These are phyloP conservation scores for Felis chaus DNA, from an alignment of 2,113 vertebrate genomes.

Conservation along the genomic window DNA sequence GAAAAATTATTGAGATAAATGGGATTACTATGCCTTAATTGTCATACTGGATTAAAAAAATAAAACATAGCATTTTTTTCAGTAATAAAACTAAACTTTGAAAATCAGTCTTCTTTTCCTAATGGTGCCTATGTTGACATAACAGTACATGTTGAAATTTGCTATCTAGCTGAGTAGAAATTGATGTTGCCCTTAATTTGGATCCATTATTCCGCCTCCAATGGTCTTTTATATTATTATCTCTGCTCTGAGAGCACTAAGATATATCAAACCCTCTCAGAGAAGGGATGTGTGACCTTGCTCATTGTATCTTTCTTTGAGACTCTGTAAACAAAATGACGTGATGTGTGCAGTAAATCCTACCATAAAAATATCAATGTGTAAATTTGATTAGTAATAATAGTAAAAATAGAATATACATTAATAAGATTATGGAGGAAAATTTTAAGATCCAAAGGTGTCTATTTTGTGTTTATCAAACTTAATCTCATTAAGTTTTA, in stretches of 20 bases:
- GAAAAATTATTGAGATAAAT: conserved; percentile 33
- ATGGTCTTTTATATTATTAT: conserved; percentile 14
- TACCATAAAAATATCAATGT: background rate
- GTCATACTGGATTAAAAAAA: background rate
- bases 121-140: background rate
- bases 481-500: background rate
- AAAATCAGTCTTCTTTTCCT: conserved; percentile 18
- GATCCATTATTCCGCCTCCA: conserved; percentile 5
- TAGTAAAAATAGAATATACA: background rate
- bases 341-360: background rate
- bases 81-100: background rate
- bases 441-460: background rate
- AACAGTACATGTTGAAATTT: conserved; percentile 5
- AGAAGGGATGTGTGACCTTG: background rate
- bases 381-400: background rate
- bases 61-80: background rate
- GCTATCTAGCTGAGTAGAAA: conserved; percentile 9
- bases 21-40: background rate
- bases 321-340: background rate
- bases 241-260: background rate
- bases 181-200: conserved; percentile 47
- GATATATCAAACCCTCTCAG: background rate
- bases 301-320: background rate
- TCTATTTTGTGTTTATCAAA: background rate
- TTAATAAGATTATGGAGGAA: background rate